Evolutionary conservation across 1,140 invertebrate genomes (phyloP), one percentile per base, ranked within the genome.

Genomic region (Neodiprion fabricii): DNA sequence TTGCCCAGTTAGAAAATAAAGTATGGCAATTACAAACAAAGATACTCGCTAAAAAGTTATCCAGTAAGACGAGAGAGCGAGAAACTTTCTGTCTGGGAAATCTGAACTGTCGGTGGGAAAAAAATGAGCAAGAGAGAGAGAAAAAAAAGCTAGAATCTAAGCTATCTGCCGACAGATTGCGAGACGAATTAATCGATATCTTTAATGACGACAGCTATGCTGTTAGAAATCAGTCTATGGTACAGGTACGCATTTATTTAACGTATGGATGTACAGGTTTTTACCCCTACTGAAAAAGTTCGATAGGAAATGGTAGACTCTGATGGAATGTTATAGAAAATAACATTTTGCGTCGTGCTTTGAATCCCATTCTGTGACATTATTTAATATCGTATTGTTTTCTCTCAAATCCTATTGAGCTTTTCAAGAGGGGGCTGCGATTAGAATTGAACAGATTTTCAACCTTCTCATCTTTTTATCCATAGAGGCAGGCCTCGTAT

Each of bases 1-100:
- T 86, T 21, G 71, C 74, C 17, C 69, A 79, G 9, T 75, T 86
- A 2, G 82, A 86, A 71, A 74, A 17, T 0, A 72, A 83, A 79
- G 65, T 85, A 5, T 11, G 53, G 17, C 74, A 83, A 48, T 65
- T 86, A 3, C 76, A 72, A 68, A 72, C 47, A 23, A 48, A n/a
- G 11, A 65, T 72, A 9, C n/a, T 9, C 61, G 9, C 48, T 7
- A 67, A 48, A 65, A 75, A 70, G n/a, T 47, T 48, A 7, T 12
- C 23, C 11, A 69, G 14, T 12, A 69, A 14, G 40, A 65, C 17
- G 61, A 65, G 61, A 14, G 12, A 65, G 17, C 12, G 12, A 21
- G 17, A 14, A 65, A 65, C 7, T 3, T 47, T 7, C 11, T 14
- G 67, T 7, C 14, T 17, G 11, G 10, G 0, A 69, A 23, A 69